These are phyloP conservation scores for Ditylenchus dipsaci DNA, from an alignment of 1,140 invertebrate genomes.

Conservation along the genomic window DNA sequence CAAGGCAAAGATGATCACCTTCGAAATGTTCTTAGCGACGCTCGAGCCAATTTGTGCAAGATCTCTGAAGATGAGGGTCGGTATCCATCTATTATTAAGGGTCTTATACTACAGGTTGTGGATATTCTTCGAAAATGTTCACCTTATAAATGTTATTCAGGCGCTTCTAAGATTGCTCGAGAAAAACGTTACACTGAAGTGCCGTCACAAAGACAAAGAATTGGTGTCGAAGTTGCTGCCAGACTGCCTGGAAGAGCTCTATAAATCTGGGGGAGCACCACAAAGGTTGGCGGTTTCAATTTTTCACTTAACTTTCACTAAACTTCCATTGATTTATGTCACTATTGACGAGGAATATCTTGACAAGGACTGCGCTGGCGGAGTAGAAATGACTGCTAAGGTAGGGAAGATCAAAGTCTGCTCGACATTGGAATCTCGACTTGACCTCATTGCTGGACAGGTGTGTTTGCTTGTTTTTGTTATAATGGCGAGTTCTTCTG, in stretches of 20 bases:
- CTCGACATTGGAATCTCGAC: conserved; percentile 87
- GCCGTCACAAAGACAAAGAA: conserved; percentile 72
- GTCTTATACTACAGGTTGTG: conserved; percentile 77
- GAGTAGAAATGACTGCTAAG: conserved; percentile 77
- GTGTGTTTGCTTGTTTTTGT: conserved; percentile 45
- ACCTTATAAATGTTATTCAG: conserved; percentile 40
- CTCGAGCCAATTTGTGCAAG: conserved; percentile 74
- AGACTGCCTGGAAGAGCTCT: conserved; percentile 68
- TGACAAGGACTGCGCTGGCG: conserved; percentile 76
- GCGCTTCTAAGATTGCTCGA: conserved; percentile 76
- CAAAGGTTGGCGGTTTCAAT: conserved; percentile 60
- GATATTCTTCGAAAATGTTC: conserved; percentile 10
- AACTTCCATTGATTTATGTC: conserved; percentile 16
- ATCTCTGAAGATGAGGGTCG: conserved; percentile 69
- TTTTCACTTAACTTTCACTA: not conserved
- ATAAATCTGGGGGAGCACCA: conserved; percentile 67
- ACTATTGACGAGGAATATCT: conserved; percentile 62
- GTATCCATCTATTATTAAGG: conserved; percentile 76
- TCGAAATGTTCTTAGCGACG: conserved; percentile 78
- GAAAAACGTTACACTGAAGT: conserved; percentile 72
- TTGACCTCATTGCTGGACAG: conserved; percentile 87
- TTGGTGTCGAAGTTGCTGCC: conserved; percentile 64
- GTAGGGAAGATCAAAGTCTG: conserved; percentile 80
- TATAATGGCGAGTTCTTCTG: not conserved
- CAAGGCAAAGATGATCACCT: conserved; percentile 65